A percentile compares a stretch with the other conserved stretches of the same genome.
Evolutionary conservation across 2,113 vertebrate species (phyloP).

Genomic region (Rhinolophus ferrumequinum): DNA sequence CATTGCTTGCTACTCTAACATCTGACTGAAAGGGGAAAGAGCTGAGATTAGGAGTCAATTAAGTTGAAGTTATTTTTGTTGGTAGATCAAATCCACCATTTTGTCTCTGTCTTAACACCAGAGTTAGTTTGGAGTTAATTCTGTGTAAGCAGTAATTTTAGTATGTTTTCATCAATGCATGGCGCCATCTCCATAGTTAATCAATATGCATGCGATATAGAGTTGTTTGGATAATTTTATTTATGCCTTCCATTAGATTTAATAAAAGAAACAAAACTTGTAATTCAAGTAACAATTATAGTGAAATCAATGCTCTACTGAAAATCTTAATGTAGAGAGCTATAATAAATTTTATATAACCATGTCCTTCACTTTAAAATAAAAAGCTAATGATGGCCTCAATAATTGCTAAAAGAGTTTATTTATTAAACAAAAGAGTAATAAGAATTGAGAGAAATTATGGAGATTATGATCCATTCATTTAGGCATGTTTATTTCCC

Average conservation of each 20-base stretch:
- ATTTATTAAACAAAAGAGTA: background rate
- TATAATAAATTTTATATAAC: slow-evolving; percentile 27
- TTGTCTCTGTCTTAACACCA: background rate
- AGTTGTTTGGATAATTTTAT: background rate
- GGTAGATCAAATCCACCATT: background rate
- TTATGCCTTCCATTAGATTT: background rate
- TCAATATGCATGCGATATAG: background rate
- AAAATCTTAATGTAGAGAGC: background rate
- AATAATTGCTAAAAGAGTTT: background rate
- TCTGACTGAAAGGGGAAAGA: background rate
- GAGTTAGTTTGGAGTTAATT: slow-evolving; percentile 33
- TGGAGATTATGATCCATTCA: background rate
- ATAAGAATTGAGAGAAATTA: background rate
- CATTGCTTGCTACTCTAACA: background rate
- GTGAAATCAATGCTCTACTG: background rate
- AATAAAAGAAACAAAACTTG: background rate
- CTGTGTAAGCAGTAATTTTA: background rate
- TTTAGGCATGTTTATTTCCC: slow-evolving; percentile 5
- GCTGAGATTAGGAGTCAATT: background rate
- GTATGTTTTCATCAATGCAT: background rate
- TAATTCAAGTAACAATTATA: slow-evolving; percentile 6
- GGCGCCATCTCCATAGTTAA: background rate
- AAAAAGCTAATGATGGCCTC: background rate
- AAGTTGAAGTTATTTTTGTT: background rate
- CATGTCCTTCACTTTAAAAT: background rate